A percentile compares a stretch with the other conserved stretches of the same genome.
Conservation (phyloP, 2,797 vertebrate species). For the Pangasius mekongensis region DNA sequence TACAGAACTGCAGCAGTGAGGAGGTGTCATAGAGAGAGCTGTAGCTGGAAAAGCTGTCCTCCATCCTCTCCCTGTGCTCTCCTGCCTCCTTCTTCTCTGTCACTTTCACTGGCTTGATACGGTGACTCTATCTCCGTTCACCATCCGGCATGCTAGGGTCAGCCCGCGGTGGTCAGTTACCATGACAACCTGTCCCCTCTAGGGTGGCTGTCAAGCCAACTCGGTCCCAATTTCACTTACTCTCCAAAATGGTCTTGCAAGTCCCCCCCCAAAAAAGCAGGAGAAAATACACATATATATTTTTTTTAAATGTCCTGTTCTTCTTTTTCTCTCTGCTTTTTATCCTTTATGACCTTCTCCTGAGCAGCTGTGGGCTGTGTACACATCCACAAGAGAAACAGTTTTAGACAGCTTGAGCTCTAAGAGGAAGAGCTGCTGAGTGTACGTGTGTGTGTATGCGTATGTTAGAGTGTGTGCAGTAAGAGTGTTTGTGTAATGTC, state of each 20-base stretch:
- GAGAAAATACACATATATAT: conserved; percentile 44
- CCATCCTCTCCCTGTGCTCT: conserved; percentile 77
- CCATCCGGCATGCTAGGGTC: conserved; percentile 73
- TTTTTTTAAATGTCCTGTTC: conserved; percentile 36
- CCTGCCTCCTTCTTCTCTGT: conserved; percentile 56
- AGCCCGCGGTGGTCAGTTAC: conserved; percentile 83
- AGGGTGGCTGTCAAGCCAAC: conserved; percentile 71
- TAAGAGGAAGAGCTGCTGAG: conserved; percentile 55
- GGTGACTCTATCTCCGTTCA: conserved; percentile 73
- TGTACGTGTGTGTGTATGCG: conserved; percentile 38
- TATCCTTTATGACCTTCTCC: conserved; percentile 27
- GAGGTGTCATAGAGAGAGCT: conserved; percentile 97
- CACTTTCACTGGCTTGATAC: conserved; percentile 72
- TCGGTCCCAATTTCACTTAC: conserved; percentile 51
- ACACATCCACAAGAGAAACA: conserved; percentile 67
- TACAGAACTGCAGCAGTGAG: conserved; percentile 96
- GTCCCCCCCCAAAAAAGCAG: conserved; percentile 27
- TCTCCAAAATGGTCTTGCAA: conserved; percentile 62
- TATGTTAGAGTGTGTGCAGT: conserved; percentile 47
- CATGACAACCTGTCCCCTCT: conserved; percentile 86
- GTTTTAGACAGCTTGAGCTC: conserved; percentile 68
- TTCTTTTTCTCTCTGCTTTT: conserved; percentile 47
- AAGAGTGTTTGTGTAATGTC: conserved; percentile 71
- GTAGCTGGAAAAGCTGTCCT: conserved; percentile 96
- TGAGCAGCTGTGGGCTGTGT: conserved; percentile 63